Evolutionary conservation across 92 coral and sea anemone genomes (phyloP).

Genomic region (Bergia puertoricense): DNA sequence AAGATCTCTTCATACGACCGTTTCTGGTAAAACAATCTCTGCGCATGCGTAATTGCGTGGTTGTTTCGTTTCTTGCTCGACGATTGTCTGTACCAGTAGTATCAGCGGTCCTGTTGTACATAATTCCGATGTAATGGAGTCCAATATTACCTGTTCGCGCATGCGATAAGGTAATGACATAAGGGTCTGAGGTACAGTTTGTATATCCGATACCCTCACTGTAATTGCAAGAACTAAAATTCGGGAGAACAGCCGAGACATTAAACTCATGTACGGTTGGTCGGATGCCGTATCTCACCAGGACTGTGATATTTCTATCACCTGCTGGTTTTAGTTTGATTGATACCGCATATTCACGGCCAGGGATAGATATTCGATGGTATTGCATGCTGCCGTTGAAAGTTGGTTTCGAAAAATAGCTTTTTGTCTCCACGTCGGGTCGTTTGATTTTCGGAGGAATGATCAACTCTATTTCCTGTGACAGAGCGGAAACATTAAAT

Average conservation of each 20-base stretch:
- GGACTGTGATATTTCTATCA: conserved; percentile 56
- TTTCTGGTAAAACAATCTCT: conserved; percentile 61
- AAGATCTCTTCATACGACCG: conserved; percentile 78
- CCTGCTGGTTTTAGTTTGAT: conserved; percentile 56
- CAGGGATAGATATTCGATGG: conserved; percentile 69
- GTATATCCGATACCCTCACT: conserved; percentile 21
- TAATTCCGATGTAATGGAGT: conserved; percentile 66
- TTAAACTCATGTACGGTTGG: conserved; percentile 66
- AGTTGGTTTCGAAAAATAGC: conserved; percentile 73
- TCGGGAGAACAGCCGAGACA: conserved; percentile 65
- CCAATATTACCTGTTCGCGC: conserved; percentile 72
- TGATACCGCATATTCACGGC: conserved; percentile 67
- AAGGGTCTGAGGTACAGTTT: conserved; percentile 71
- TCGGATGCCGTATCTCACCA: conserved; percentile 62
- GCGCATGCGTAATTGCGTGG: conserved; percentile 46
- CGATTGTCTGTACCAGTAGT: not conserved
- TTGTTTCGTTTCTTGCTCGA: not conserved
- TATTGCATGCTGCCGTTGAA: conserved; percentile 78
- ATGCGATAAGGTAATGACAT: conserved; percentile 62
- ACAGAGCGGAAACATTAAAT: conserved; percentile 55
- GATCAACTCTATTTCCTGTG: conserved; percentile 59
- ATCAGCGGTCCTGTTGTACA: conserved; percentile 26
- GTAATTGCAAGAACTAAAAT: conserved; percentile 62
- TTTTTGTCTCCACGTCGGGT: conserved; percentile 7
- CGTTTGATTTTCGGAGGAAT: conserved; percentile 48